Evolutionary conservation across 2,797 vertebrate species (phyloP).

Genomic region (Oceanodroma leucorhoa): DNA sequence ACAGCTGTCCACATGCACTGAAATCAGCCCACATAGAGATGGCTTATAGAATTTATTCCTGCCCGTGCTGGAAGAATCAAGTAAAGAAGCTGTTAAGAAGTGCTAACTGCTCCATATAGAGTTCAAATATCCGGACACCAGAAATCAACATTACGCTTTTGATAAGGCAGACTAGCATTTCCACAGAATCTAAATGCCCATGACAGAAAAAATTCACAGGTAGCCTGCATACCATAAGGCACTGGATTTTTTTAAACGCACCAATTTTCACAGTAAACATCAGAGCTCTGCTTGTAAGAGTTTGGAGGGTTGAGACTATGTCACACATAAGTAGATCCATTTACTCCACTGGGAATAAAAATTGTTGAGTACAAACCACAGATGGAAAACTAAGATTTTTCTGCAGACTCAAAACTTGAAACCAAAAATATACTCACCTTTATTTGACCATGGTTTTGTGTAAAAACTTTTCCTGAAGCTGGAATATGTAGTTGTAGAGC

Average conservation of each 20-base stretch:
- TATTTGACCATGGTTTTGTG: conserved; percentile 90
- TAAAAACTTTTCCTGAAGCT: conserved; percentile 91
- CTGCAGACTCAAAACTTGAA: background rate
- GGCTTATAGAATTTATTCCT: background rate
- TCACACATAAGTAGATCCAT: background rate
- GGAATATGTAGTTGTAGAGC: conserved; percentile 95
- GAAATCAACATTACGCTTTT: background rate
- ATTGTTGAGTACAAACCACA: background rate
- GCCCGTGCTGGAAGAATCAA: background rate
- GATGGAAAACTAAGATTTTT: background rate
- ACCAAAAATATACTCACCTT: conserved; percentile 77
- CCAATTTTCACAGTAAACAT: background rate
- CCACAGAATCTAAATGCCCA: background rate
- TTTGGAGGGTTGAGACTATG: background rate
- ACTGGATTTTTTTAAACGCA: background rate
- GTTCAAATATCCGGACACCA: background rate
- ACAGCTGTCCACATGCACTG: background rate
- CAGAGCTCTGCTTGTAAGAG: background rate
- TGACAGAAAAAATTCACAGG: background rate
- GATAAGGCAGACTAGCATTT: background rate
- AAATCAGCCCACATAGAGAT: background rate
- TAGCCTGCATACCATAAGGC: background rate
- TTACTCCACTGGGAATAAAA: background rate
- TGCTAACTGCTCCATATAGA: background rate
- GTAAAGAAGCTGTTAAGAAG: background rate